Evolutionary conservation across 2,113 vertebrate species (phyloP).

Genomic region (Grus americana): DNA sequence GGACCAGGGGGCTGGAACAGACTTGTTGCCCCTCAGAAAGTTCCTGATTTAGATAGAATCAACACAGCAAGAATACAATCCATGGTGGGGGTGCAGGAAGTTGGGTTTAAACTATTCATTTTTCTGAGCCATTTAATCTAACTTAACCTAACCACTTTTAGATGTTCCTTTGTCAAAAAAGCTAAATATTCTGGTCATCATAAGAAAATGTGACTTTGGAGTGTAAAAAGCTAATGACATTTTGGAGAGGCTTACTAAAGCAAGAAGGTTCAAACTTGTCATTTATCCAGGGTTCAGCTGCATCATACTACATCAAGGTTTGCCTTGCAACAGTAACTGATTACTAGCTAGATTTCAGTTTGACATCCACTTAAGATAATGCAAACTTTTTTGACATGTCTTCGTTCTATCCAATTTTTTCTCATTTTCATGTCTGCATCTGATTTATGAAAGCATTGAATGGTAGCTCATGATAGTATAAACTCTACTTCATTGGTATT

Average conservation of each 20-base stretch:
- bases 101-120: neutral
- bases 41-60: neutral
- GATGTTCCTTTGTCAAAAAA: neutral
- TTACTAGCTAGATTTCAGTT: neutral
- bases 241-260: neutral
- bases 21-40: neutral
- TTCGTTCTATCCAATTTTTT: neutral
- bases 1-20: neutral
- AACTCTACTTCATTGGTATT: neutral
- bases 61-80: neutral
- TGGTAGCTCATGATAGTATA: neutral
- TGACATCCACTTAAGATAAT: neutral
- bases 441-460: neutral
- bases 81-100: fast-evolving
- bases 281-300: neutral
- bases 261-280: neutral
- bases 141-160: neutral
- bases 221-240: neutral
- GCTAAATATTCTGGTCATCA: neutral
- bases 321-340: neutral
- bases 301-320: neutral
- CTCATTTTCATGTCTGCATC: neutral
- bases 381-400: neutral
- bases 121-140: neutral
- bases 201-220: neutral